phyloP scores from a whole-genome alignment of 2,888 invertebrate genomes.

The Ypsolopha sequella region DNA sequence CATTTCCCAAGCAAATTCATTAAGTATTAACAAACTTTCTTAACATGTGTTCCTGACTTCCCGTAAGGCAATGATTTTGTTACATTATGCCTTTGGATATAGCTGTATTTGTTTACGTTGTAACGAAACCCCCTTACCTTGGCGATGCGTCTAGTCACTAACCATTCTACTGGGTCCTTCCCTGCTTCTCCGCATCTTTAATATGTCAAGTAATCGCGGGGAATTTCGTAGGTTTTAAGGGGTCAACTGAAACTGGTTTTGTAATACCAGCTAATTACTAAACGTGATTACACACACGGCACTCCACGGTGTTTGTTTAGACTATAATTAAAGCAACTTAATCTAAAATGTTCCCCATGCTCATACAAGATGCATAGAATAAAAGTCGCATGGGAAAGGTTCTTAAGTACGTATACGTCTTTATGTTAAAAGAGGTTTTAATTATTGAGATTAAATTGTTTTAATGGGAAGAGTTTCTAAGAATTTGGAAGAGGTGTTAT shows the following conservation, averaged over 20 bases:
- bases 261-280: slow-evolving; percentile 50
- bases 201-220: too few species aligned
- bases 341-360: slow-evolving; percentile 47
- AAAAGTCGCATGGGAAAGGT: neutral
- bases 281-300: slow-evolving; percentile 55
- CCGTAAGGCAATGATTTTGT: slow-evolving; percentile 22
- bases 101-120: neutral
- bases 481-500: too few species aligned
- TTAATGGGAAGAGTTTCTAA: too few species aligned
- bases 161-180: too few species aligned
- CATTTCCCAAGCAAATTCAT: slow-evolving; percentile 34
- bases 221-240: too few species aligned
- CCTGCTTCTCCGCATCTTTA: too few species aligned
- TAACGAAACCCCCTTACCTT: slow-evolving; percentile 6
- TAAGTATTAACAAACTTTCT: slow-evolving; percentile 67
- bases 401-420: neutral
- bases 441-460: neutral
- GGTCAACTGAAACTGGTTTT: slow-evolving; percentile 5
- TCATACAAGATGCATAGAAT: slow-evolving; percentile 58
- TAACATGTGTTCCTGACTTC: slow-evolving; percentile 61
- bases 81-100: slow-evolving; percentile 15
- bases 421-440: neutral
- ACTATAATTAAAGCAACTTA: slow-evolving; percentile 62
- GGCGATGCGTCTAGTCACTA: neutral
- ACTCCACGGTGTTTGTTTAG: slow-evolving; percentile 40